These are phyloP conservation scores for Myocastor coypus DNA, from an alignment of 2,113 vertebrate genomes.

Conservation along the genomic window DNA sequence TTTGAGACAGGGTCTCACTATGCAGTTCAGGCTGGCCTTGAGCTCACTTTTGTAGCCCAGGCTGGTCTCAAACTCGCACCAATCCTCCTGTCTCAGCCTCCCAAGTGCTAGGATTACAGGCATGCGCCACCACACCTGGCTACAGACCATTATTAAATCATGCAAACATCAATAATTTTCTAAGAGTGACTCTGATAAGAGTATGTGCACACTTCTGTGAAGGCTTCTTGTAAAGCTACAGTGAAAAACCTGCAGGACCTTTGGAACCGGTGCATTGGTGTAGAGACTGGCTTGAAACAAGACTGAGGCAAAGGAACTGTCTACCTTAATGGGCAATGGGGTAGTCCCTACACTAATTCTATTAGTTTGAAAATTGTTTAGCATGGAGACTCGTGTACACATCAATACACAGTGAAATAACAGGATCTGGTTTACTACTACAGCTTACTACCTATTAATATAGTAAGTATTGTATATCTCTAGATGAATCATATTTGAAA, in stretches of 20 bases:
- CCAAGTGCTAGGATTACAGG: too few relatives aligned
- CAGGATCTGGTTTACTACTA: background rate
- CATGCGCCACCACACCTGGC: too few relatives aligned
- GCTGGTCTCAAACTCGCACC: too few relatives aligned
- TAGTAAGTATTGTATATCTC: background rate
- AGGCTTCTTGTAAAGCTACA: background rate
- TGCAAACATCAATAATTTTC: background rate
- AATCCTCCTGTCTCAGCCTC: too few relatives aligned
- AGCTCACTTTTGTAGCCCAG: too few relatives aligned
- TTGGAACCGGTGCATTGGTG: background rate
- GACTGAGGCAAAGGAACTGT: background rate
- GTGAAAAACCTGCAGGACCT: fast-evolving
- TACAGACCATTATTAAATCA: too few relatives aligned
- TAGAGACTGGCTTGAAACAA: background rate
- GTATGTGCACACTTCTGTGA: background rate
- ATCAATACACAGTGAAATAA: background rate
- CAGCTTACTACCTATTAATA: background rate
- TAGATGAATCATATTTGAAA: background rate
- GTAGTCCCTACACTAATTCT: background rate
- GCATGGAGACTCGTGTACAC: background rate
- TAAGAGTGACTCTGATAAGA: background rate
- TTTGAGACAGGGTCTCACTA: too few relatives aligned
- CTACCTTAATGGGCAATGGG: fast-evolving
- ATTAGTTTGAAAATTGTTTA: background rate
- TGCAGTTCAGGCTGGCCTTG: too few relatives aligned